Percentiles rank a stretch among this genome's conserved stretches.
Evolutionary conservation across 1,140 invertebrate species (phyloP).

Genomic region (Sycophila sp.): DNA sequence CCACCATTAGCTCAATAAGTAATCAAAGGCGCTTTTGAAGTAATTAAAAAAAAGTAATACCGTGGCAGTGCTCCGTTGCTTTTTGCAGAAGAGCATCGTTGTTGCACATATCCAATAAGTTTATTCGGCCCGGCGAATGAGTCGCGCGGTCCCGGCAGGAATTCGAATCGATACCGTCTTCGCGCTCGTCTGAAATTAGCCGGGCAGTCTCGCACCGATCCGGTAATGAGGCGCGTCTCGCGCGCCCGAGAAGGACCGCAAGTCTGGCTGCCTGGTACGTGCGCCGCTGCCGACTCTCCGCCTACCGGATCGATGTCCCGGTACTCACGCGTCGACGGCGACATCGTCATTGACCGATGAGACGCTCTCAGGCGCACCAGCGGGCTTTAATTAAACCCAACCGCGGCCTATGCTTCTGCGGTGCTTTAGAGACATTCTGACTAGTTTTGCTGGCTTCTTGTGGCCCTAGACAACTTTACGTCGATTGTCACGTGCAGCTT

Average conservation of each 20-base stretch:
- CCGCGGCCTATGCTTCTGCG: neutral
- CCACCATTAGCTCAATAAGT: too few relatives aligned
- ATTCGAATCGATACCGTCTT: constrained; percentile 46
- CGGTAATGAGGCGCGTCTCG: constrained; percentile 26
- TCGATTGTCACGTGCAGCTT: neutral
- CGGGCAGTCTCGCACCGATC: constrained; percentile 35
- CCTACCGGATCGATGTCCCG: neutral
- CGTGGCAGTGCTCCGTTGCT: too few relatives aligned
- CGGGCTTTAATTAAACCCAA: constrained; percentile 16
- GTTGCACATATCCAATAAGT: too few relatives aligned
- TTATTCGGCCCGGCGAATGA: constrained; percentile 11
- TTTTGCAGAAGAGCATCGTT: too few relatives aligned
- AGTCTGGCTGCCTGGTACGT: neutral
- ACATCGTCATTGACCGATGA: constrained; percentile 12
- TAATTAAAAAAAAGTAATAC: too few relatives aligned
- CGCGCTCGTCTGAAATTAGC: constrained; percentile 51
- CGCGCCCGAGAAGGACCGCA: neutral
- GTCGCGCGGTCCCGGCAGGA: constrained; percentile 10
- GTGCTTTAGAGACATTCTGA: constrained; percentile 13
- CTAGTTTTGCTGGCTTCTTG: constrained; percentile 20
- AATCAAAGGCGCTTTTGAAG: too few relatives aligned
- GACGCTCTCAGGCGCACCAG: neutral
- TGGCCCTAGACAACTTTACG: neutral
- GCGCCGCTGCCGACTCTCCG: neutral
- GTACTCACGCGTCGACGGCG: neutral